A percentile compares a stretch with the other conserved stretches of the same genome.
Evolutionary conservation across 2,888 invertebrate species (phyloP).

Genomic region (Gymnocheta viridis): DNA sequence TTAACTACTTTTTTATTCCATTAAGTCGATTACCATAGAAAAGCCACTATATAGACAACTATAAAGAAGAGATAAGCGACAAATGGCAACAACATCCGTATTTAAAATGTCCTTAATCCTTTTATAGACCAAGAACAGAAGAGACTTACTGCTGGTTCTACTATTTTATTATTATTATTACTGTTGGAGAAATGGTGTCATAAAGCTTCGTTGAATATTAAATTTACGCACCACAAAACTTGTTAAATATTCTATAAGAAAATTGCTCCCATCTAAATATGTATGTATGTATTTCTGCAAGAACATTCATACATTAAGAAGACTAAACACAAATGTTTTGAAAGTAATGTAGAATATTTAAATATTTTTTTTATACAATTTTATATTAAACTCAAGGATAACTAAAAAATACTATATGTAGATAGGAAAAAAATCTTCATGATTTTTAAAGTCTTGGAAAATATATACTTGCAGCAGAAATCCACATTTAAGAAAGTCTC

Average conservation of each 20-base stretch:
- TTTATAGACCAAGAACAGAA: conserved; percentile 13
- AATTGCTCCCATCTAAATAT: neutral
- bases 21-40: conserved; percentile 14
- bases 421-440: neutral
- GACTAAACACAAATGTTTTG: conserved; percentile 11
- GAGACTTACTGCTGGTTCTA: neutral
- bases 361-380: conserved; percentile 7
- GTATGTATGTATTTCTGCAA: neutral
- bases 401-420: neutral
- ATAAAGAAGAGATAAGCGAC: conserved; percentile 19
- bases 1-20: neutral
- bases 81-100: conserved; percentile 31
- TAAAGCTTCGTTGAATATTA: conserved; percentile 56
- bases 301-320: neutral
- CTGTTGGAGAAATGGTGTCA: conserved; percentile 50
- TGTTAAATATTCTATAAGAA: conserved; percentile 14
- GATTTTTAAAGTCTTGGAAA: conserved; percentile 18
- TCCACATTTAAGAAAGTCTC: neutral
- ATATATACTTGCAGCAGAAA: neutral
- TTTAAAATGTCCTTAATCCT: conserved; percentile 12
- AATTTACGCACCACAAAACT: conserved; percentile 57
- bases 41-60: neutral
- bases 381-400: conserved; percentile 20
- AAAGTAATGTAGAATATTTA: conserved; percentile 11
- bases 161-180: neutral